phyloP scores from a whole-genome alignment of 2,113 vertebrate genomes.

The Struthidea cinerea region DNA sequence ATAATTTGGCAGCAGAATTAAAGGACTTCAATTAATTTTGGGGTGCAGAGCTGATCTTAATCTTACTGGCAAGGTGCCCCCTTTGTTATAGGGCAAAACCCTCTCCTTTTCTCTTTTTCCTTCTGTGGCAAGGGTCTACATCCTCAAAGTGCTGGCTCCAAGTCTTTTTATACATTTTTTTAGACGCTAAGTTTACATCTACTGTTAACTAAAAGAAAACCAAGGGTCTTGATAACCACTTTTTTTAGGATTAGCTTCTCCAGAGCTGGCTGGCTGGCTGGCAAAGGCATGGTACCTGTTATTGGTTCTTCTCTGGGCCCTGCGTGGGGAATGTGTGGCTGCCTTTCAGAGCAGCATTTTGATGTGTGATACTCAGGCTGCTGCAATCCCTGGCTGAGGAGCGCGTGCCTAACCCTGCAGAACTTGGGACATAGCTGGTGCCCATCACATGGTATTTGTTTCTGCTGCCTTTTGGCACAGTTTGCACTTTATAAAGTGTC shows the following conservation, averaged over 20 bases:
- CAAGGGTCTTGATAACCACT: neutral
- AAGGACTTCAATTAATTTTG: neutral
- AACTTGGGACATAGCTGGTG: neutral
- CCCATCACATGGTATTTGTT: neutral
- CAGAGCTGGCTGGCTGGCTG: neutral
- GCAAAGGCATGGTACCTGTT: neutral
- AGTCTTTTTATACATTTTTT: neutral
- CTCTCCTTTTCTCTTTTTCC: neutral
- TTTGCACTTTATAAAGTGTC: neutral
- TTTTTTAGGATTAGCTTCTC: neutral
- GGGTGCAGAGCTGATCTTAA: neutral
- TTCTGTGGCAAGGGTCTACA: neutral
- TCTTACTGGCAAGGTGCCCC: neutral
- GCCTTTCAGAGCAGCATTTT: neutral
- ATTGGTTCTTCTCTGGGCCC: neutral
- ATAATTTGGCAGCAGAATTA: neutral
- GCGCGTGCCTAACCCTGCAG: neutral
- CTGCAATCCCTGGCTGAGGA: neutral
- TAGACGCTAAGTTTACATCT: neutral
- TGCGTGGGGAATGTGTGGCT: neutral
- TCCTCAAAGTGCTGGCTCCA: neutral
- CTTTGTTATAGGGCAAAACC: neutral
- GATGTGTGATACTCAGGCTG: neutral
- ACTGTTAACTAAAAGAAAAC: neutral
- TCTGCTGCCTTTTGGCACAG: neutral